Evolutionary conservation across 2,113 vertebrate genomes (phyloP).

Genomic region (Barbus barbus): DNA sequence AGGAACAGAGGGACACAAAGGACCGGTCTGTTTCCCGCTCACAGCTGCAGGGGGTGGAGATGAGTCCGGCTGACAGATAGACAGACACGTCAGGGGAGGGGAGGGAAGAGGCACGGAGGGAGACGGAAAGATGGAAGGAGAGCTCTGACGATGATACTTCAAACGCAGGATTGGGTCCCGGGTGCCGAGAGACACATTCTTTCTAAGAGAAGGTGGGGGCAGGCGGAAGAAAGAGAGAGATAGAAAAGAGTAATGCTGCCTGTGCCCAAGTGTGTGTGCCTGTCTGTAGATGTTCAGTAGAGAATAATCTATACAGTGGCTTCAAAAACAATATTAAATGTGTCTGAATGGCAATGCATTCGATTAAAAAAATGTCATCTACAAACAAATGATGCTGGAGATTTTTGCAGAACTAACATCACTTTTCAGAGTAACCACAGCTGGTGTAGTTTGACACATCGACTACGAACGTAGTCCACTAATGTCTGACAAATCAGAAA

Average conservation of each 20-base stretch:
- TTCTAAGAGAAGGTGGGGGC: constrained; percentile 50
- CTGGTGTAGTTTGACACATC: neutral
- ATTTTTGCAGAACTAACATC: neutral
- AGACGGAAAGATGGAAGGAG: constrained; percentile 63
- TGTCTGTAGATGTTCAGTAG: constrained; percentile 25
- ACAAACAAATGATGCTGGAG: neutral
- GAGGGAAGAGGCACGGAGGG: constrained; percentile 45
- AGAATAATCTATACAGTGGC: neutral
- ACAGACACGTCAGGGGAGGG: constrained; percentile 62
- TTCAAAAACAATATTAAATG: neutral
- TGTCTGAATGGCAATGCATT: neutral
- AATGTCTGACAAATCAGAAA: neutral
- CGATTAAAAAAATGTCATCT: no score
- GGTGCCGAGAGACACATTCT: constrained; percentile 76
- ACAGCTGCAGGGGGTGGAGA: constrained; percentile 71
- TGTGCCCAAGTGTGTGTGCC: constrained; percentile 22
- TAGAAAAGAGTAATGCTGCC: neutral
- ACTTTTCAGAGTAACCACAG: neutral
- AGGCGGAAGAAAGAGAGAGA: constrained; percentile 35
- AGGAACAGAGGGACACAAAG: constrained; percentile 71
- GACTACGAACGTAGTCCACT: neutral
- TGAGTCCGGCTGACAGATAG: constrained; percentile 64
- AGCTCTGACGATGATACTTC: constrained; percentile 64
- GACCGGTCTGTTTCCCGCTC: constrained; percentile 66
- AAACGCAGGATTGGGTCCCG: constrained; percentile 68